Base-by-base conservation (phyloP, 2,113 vertebrate genomes). In the Numida meleagris region DNA sequence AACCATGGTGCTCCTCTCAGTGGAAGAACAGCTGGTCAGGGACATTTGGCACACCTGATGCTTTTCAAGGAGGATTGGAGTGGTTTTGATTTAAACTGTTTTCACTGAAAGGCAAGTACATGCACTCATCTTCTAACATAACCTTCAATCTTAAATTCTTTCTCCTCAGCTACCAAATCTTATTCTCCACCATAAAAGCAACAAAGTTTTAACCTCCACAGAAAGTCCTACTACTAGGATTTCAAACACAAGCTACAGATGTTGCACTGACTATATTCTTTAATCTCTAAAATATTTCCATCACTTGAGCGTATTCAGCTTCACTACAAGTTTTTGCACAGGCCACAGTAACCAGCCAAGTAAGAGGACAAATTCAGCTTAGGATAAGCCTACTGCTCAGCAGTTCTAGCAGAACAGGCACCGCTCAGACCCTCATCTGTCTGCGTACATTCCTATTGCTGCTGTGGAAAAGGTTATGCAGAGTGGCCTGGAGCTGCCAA, bases 161-260 rank as follows among this genome's bases (percentile, higher is more conserved):
- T 19, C 59, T 48, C 71, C 43, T 72, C 62, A 62, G 48, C 53
- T 34, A 53, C 20, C 57, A 67, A 59, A 65, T 62, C 40, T 50
- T 45, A n/a, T 58, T 9, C 34, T 40, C 25, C 23, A 61, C 34
- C 58, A 73, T 2, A 76, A 61, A 80, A 5, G 11, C 31, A 33
- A 66, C 0, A 0, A 66, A 33, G 14, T 7, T 53, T 23, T 7
- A 4, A 45, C 5, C 36, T 76, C 43, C 31, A 25, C 12, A 57
- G 18, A 57, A 72, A 79, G 42, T 12, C 21, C 73, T 14, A 40
- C 17, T 34, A 43, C 15, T 19, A 40, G 23, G 33, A 79, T 62
- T 29, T 61, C 27, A 2, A 91, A 66, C 3, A 70, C 16, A 46
- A 78, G 72, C 40, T 34, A 63, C 50, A 46, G 38, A 36, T 42